Evolutionary conservation across 2,113 vertebrate species (phyloP).

Genomic region (Percopsis transmontana): DNA sequence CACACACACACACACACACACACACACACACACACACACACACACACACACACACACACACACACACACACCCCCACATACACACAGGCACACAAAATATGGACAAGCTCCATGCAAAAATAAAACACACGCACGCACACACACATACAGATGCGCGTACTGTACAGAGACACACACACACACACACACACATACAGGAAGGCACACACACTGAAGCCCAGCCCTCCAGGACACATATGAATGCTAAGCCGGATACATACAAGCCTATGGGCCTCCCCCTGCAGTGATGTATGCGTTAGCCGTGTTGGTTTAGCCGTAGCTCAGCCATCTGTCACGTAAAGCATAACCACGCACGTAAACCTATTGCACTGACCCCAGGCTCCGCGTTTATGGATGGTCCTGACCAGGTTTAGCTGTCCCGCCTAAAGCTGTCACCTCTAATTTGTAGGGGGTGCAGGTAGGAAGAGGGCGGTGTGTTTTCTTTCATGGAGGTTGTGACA

Average conservation of each 20-base stretch:
- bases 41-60: not conserved
- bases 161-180: not conserved
- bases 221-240: not conserved
- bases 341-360: constrained; percentile 41
- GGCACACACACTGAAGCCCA: not conserved
- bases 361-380: constrained; percentile 35
- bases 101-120: not conserved
- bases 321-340: constrained; percentile 46
- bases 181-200: not conserved
- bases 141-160: not conserved
- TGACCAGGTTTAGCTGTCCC: constrained; percentile 17
- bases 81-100: not conserved
- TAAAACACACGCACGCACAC: not conserved
- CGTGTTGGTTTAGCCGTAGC: constrained; percentile 44
- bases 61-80: not conserved
- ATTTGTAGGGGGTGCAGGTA: constrained; percentile 31
- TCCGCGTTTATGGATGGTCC: constrained; percentile 36
- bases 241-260: constrained; percentile 6
- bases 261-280: not conserved
- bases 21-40: not conserved
- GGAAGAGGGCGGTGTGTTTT: constrained; percentile 37
- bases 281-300: constrained; percentile 10
- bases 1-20: not conserved
- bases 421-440: constrained; percentile 50
- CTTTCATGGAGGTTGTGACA: constrained; percentile 33